Conservation (phyloP, 2,888 invertebrate genomes). For the Scaptomyza reducta region DNA sequence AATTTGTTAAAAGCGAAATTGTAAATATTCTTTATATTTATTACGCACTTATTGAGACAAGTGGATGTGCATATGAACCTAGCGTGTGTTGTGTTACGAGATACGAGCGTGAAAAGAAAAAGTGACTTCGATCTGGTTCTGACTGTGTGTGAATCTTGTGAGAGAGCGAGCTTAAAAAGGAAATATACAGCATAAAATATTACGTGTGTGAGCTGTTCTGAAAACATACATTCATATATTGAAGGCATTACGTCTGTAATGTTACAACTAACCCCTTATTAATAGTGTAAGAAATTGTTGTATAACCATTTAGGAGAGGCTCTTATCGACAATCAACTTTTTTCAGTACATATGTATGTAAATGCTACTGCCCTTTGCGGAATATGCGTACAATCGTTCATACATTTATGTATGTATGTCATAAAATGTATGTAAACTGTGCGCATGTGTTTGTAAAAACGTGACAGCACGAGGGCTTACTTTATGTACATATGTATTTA, state of each 20-base stretch:
- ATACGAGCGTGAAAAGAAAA: slow-evolving; percentile 71
- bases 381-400: slow-evolving; percentile 16
- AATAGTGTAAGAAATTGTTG: slow-evolving; percentile 79
- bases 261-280: slow-evolving; percentile 66
- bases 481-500: slow-evolving; percentile 23
- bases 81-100: slow-evolving; percentile 71
- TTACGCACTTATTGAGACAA: slow-evolving; percentile 71
- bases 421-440: slow-evolving; percentile 5
- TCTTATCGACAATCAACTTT: slow-evolving; percentile 45
- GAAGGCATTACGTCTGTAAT: slow-evolving; percentile 67
- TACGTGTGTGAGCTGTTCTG: slow-evolving; percentile 72
- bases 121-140: slow-evolving; percentile 69
- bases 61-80: slow-evolving; percentile 73
- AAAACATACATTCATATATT: slow-evolving; percentile 58
- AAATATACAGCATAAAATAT: slow-evolving; percentile 63
- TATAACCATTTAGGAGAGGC: slow-evolving; percentile 68
- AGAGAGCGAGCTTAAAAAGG: slow-evolving; percentile 70
- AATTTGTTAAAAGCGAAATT: slow-evolving; percentile 67
- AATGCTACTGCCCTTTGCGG: slow-evolving; percentile 6
- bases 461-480: slow-evolving; percentile 5
- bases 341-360: slow-evolving; percentile 29
- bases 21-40: slow-evolving; percentile 76
- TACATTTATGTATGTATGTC: slow-evolving; percentile 3
- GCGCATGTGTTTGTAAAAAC: slow-evolving; percentile 22
- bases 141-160: slow-evolving; percentile 77